Evolutionary conservation across 2,797 vertebrate genomes (phyloP).

Genomic region (Sphenodon punctatus): DNA sequence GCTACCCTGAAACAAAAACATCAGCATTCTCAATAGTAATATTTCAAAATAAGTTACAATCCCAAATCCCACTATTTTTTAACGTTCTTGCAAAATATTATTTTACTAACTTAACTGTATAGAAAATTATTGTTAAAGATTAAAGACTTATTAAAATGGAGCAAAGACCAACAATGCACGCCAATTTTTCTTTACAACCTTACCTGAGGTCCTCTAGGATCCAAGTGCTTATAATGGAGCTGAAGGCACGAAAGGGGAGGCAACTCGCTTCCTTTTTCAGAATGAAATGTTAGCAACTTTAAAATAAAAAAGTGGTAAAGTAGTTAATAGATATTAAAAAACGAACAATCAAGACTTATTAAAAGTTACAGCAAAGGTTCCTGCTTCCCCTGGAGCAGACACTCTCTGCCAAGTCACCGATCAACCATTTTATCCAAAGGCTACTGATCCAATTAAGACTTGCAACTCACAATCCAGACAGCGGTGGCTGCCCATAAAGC

Average conservation of each 20-base stretch:
- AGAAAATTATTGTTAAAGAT: not conserved
- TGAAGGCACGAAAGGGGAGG: conserved; percentile 85
- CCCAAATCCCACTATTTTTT: not conserved
- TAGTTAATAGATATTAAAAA: not conserved
- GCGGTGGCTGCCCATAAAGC: not conserved
- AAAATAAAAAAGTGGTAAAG: conserved; percentile 49
- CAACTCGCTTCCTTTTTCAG: conserved; percentile 72
- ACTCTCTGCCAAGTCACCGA: not conserved
- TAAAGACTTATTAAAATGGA: not conserved
- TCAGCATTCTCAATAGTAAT: conserved; percentile 6
- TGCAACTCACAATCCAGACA: not conserved
- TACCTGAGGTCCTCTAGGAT: conserved; percentile 95
- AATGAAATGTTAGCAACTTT: conserved; percentile 92
- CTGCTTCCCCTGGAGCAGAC: fast-evolving
- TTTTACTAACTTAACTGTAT: not conserved
- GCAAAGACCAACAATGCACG: not conserved
- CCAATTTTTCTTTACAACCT: not conserved
- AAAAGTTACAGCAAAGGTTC: not conserved
- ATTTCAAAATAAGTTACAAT: not conserved
- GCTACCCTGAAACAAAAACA: conserved; percentile 79
- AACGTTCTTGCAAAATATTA: not conserved
- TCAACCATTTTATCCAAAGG: not conserved
- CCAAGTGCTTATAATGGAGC: conserved; percentile 92
- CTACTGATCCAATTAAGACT: not conserved
- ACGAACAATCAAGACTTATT: not conserved